phyloP scores from a whole-genome alignment of 1,140 invertebrate genomes.

The Euura saliciscinereae region DNA sequence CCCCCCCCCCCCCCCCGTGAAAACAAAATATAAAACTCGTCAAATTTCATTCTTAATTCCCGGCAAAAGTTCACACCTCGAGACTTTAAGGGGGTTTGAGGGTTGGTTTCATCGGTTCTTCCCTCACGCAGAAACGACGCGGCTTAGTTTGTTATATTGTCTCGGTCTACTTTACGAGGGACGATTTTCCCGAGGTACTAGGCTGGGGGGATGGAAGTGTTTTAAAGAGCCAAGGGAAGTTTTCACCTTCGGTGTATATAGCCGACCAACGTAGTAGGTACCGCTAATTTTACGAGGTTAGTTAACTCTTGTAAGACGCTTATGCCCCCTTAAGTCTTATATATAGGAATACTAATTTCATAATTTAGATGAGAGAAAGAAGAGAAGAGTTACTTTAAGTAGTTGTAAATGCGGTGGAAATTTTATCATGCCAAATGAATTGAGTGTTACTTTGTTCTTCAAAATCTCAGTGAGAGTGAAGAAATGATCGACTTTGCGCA shows the following conservation, averaged over 20 bases:
- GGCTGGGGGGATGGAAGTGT: not conserved
- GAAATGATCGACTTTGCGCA: too few relatives aligned
- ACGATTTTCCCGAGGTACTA: not conserved
- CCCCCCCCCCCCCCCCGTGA: too few relatives aligned
- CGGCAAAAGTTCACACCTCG: too few relatives aligned
- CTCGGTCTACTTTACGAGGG: constrained; percentile 21
- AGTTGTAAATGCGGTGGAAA: constrained; percentile 10
- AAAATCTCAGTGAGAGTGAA: too few relatives aligned
- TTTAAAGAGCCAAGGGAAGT: too few relatives aligned
- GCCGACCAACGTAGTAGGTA: constrained; percentile 21
- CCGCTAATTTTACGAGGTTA: constrained; percentile 44
- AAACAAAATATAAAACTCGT: too few relatives aligned
- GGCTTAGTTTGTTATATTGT: constrained; percentile 5
- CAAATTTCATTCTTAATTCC: too few relatives aligned
- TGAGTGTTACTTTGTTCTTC: too few relatives aligned
- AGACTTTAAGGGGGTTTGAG: not conserved
- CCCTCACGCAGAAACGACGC: too few relatives aligned
- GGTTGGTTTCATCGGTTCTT: not conserved
- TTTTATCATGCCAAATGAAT: constrained; percentile 17
- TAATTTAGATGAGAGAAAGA: constrained; percentile 34
- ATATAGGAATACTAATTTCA: constrained; percentile 32
- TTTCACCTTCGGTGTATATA: too few relatives aligned
- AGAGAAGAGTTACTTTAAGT: constrained; percentile 9
- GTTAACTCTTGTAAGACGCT: constrained; percentile 42
- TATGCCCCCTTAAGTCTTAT: constrained; percentile 17